A percentile compares a stretch with the other conserved stretches of the same genome.
Conservation (phyloP, 2,113 vertebrate species). For the Brachyhypopomus gauderio region DNA sequence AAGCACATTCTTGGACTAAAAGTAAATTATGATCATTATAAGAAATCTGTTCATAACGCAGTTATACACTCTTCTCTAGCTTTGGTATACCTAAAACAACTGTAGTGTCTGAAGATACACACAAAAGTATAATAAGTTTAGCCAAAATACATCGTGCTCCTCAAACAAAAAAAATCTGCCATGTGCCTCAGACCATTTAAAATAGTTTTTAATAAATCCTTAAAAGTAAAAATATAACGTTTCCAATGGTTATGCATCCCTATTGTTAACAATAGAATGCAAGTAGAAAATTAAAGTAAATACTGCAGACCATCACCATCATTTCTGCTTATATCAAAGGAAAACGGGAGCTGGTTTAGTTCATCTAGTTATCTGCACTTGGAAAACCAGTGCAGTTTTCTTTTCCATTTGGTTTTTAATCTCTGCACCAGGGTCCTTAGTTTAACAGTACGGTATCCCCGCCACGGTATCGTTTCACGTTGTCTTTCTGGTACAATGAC, state of each 20-base stretch:
- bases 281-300: background rate
- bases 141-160: background rate
- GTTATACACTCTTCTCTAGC: background rate
- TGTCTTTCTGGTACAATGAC: too few relatives aligned
- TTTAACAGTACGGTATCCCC: too few relatives aligned
- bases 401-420: background rate
- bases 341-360: too few relatives aligned
- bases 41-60: too few relatives aligned
- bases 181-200: too few relatives aligned
- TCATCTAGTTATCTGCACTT: background rate
- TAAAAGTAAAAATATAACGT: background rate
- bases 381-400: background rate
- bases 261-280: background rate
- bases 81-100: conserved; percentile 10
- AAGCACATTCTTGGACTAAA: background rate
- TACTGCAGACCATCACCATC: background rate
- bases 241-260: background rate
- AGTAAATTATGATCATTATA: background rate
- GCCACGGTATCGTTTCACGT: too few relatives aligned
- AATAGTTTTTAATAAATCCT: too few relatives aligned
- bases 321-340: background rate
- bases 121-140: background rate
- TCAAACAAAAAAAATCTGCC: background rate
- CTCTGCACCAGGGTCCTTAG: background rate
- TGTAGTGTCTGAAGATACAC: background rate